These are phyloP conservation scores for Porites evermanni DNA, from an alignment of 92 coral and sea anemone species.

Conservation along the genomic window DNA sequence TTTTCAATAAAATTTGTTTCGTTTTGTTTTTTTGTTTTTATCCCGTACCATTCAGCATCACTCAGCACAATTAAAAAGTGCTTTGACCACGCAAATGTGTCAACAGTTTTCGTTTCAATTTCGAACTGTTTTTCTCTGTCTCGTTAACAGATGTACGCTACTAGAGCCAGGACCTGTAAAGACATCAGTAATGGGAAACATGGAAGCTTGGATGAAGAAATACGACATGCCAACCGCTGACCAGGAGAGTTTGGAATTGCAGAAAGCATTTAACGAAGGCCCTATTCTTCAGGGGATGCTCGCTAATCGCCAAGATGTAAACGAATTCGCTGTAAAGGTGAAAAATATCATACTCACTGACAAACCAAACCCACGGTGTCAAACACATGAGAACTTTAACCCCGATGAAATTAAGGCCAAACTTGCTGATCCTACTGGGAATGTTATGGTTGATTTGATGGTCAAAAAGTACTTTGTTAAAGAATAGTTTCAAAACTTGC, in stretches of 20 bases:
- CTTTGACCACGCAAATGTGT: neutral
- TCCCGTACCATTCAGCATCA: too few relatives aligned
- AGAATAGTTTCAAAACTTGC: neutral
- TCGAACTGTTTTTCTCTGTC: neutral
- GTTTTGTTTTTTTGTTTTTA: too few relatives aligned
- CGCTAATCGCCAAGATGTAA: neutral
- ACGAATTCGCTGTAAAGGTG: constrained; percentile 60
- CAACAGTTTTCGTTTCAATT: neutral
- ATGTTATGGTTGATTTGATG: constrained; percentile 29
- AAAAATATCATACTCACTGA: constrained; percentile 66
- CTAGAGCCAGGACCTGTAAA: constrained; percentile 83
- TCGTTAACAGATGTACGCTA: constrained; percentile 19
- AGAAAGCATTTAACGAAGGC: neutral
- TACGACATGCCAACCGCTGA: neutral
- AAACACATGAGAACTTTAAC: constrained; percentile 49
- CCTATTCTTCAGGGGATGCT: too few relatives aligned
- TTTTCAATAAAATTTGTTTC: too few relatives aligned
- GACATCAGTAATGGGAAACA: constrained; percentile 13
- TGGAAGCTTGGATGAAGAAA: neutral
- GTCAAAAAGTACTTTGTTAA: constrained; percentile 6
- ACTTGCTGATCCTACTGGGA: constrained; percentile 55
- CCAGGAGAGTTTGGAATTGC: constrained; percentile 5
- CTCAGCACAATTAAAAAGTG: neutral
- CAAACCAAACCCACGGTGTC: constrained; percentile 70
- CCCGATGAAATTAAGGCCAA: constrained; percentile 55